phyloP scores from a whole-genome alignment of 2,797 vertebrate species.

The Enteromius viviparus region DNA sequence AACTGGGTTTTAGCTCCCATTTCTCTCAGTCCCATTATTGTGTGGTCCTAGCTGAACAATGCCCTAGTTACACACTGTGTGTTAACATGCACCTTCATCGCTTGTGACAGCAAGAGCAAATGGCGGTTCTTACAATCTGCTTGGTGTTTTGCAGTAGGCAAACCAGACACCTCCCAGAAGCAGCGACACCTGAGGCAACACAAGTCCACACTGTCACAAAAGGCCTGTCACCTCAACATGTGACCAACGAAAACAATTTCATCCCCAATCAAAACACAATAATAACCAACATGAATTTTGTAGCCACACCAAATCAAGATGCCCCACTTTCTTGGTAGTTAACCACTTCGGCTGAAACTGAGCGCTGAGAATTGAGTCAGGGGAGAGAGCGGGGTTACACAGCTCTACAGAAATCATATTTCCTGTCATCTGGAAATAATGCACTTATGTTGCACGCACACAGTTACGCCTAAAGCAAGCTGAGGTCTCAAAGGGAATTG shows the following conservation, averaged over 20 bases:
- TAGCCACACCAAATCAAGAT: background rate
- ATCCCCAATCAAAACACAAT: conserved; percentile 16
- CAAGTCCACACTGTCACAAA: conserved; percentile 37
- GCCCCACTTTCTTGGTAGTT: background rate
- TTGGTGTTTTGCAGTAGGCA: conserved; percentile 48
- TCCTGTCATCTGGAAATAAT: conserved; percentile 63
- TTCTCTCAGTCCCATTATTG: conserved; percentile 64
- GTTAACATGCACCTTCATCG: conserved; percentile 46
- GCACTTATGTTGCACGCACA: conserved; percentile 52
- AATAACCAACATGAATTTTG: background rate
- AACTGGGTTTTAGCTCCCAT: conserved; percentile 44
- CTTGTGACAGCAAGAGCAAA: conserved; percentile 59
- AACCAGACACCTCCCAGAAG: conserved; percentile 27
- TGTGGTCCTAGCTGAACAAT: conserved; percentile 74
- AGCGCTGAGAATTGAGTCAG: background rate
- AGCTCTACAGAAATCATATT: conserved; percentile 52
- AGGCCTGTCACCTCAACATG: conserved; percentile 56
- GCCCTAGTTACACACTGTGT: conserved; percentile 60
- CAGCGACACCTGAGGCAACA: conserved; percentile 43
- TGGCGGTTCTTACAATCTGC: conserved; percentile 51
- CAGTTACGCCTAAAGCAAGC: conserved; percentile 40
- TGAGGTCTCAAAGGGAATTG: conserved; percentile 28
- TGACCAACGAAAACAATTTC: conserved; percentile 48
- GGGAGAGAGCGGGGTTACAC: conserved; percentile 13
- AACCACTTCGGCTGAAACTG: background rate